phyloP scores from a whole-genome alignment of 2,113 vertebrate genomes.

The Oenanthe melanoleuca region DNA sequence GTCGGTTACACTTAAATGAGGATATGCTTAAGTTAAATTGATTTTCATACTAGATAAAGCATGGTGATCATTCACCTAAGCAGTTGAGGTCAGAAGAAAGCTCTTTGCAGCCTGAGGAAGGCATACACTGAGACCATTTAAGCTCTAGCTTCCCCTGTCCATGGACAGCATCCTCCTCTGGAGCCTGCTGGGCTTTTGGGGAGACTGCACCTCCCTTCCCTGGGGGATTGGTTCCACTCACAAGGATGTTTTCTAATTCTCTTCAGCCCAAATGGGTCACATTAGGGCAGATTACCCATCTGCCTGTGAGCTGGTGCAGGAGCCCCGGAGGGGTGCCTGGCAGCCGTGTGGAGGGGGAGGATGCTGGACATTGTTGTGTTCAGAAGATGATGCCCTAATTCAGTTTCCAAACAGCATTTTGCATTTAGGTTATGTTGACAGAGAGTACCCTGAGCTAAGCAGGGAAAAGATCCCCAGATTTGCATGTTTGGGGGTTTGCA shows the following conservation, averaged over 20 bases:
- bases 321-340: not conserved
- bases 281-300: not conserved
- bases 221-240: not conserved
- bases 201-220: too few relatives aligned
- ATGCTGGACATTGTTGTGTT: not conserved
- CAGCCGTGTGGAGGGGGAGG: not conserved
- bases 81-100: not conserved
- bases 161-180: not conserved
- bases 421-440: constrained; percentile 18
- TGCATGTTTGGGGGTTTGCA: not conserved
- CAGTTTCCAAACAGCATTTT: not conserved
- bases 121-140: not conserved
- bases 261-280: not conserved
- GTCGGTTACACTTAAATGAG: not conserved
- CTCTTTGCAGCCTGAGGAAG: not conserved
- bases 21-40: not conserved
- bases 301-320: not conserved
- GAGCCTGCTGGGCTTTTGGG: not conserved
- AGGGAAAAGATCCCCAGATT: not conserved
- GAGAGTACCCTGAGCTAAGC: not conserved
- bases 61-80: not conserved
- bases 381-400: not conserved
- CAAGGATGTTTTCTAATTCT: not conserved
- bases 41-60: constrained; percentile 3
- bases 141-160: not conserved